Evolutionary conservation across 2,113 vertebrate genomes (phyloP), one percentile per base, ranked within the genome.

Genomic region (Actinemys pallida): DNA sequence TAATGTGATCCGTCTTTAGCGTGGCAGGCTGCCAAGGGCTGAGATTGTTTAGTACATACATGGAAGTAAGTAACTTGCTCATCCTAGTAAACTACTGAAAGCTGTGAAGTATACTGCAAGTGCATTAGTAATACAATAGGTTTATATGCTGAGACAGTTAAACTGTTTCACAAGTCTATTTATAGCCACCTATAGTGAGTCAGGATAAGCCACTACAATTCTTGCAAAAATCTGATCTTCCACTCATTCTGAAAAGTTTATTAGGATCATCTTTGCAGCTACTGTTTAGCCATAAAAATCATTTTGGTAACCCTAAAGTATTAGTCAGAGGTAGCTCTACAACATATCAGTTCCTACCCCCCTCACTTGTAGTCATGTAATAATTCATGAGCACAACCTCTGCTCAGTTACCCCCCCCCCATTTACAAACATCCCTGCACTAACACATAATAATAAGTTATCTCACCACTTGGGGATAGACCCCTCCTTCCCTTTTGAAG

Each of bases 1-100:
- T 93, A 94, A 92, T 93, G 94, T 90, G 93, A 95, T 91, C 94
- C 3, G n/a, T 39, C 90, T 89, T 72, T 65, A 25, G 17, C 75
- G 84, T 91, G 95, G 94, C 93, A 90, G 81, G 35, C 35, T 59
- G 83, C 90, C 89, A 92, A 4, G 11, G 80, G 83, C 54, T 5
- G 19, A 25, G 65, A 82, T 84, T 57, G 56, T 27, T 6, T 35
- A 53, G n/a, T 81, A 59, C 35, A 29, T 42, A 45, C 8, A 83
- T 62, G 53, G 49, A 80, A 83, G 42, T 69, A 83, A 83, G 80
- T 31, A 82, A 25, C 42, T 82, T 42, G n/a, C 83, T 62, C 42
- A 80, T 45, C 53, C 81, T 49, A 27, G 27, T 9, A 59, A 47
- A 69, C 42, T 87, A 56, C n/a, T 78, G 75, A 22, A 56, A 47